Evolutionary conservation across 2,888 invertebrate genomes (phyloP).

Genomic region (Diaperis boleti): DNA sequence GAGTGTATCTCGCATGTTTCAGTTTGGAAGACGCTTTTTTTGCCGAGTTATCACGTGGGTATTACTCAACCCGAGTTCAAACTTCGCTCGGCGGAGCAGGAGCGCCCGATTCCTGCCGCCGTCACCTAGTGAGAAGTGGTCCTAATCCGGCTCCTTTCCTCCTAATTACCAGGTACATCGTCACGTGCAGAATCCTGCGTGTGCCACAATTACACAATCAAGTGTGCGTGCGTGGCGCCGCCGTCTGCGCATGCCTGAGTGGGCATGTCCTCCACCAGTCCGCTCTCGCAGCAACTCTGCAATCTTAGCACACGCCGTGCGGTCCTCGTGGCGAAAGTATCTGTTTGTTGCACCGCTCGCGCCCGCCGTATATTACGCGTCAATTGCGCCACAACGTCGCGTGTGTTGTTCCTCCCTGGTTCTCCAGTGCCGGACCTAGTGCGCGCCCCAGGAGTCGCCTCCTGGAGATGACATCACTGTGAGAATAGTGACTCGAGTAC

Average conservation of each 20-base stretch:
- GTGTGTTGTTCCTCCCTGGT: conserved; percentile 28
- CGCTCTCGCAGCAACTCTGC: conserved; percentile 42
- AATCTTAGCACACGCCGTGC: conserved; percentile 51
- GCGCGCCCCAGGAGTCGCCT: conserved; percentile 31
- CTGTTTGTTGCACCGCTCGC: conserved; percentile 1
- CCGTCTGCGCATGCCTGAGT: conserved; percentile 58
- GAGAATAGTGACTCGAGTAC: conserved; percentile 47
- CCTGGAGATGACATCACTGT: conserved; percentile 56
- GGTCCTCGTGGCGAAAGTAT: conserved; percentile 39
- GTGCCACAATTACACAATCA: conserved; percentile 63
- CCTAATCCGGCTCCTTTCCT: too few species aligned
- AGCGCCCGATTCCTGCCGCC: too few species aligned
- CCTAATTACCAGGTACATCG: conserved; percentile 50
- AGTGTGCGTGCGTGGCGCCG: conserved; percentile 64
- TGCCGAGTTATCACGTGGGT: too few species aligned
- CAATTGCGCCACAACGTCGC: conserved; percentile 50
- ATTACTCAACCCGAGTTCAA: too few species aligned
- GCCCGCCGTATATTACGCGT: not conserved
- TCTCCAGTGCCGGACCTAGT: conserved; percentile 28
- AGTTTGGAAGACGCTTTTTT: too few species aligned
- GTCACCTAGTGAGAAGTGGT: too few species aligned
- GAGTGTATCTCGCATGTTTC: too few species aligned
- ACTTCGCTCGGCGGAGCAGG: too few species aligned
- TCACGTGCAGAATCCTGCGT: conserved; percentile 60
- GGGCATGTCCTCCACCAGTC: conserved; percentile 62